phyloP scores from a whole-genome alignment of 2,888 invertebrate species.

The Epiblema foenella region DNA sequence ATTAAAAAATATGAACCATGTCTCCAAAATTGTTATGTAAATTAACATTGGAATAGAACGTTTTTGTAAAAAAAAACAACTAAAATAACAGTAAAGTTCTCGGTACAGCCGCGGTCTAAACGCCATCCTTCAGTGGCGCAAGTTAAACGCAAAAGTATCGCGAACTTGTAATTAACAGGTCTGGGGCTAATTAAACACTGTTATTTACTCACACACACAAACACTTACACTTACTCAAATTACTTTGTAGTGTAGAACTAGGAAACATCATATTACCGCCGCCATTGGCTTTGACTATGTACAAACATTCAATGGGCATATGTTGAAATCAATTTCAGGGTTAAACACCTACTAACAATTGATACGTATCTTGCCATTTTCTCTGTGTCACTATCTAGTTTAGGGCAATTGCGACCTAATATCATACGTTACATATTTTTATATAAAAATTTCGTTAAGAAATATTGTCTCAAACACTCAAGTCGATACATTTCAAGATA shows the following conservation, averaged over 20 bases:
- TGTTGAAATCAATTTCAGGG: too few species aligned
- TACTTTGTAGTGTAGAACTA: background rate
- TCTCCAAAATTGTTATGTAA: background rate
- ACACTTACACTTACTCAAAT: too few species aligned
- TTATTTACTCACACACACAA: background rate
- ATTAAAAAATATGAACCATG: background rate
- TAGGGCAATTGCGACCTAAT: too few species aligned
- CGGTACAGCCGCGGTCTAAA: background rate
- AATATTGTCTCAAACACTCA: too few species aligned
- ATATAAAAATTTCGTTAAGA: too few species aligned
- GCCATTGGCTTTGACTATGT: background rate
- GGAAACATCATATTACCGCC: background rate
- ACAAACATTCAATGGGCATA: too few species aligned
- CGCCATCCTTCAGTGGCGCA: background rate
- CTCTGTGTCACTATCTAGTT: too few species aligned
- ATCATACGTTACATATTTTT: too few species aligned
- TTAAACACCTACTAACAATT: too few species aligned
- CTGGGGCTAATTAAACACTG: slow-evolving; percentile 13
- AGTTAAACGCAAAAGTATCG: slow-evolving; percentile 8
- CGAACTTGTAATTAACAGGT: slow-evolving; percentile 13
- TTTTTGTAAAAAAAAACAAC: background rate
- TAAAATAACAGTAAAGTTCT: background rate
- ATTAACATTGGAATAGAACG: background rate
- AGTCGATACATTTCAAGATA: too few species aligned
- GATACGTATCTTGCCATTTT: too few species aligned